Percentiles rank a stretch among this genome's conserved stretches.
Conservation (phyloP, 2,797 vertebrate species). For the Prunella strophiata region DNA sequence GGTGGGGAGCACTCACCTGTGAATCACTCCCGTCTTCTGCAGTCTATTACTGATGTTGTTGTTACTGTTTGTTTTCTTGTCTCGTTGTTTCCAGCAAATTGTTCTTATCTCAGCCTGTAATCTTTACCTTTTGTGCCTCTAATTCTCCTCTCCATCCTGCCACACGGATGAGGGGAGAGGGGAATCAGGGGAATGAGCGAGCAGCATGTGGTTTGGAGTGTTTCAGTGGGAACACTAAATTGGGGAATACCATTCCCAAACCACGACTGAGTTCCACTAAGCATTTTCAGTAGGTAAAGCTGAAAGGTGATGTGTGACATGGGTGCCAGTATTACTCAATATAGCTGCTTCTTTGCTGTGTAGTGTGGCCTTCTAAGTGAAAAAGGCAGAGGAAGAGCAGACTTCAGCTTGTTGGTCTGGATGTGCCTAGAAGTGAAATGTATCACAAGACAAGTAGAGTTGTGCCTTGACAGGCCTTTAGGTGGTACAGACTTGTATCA, state of each 20-base stretch:
- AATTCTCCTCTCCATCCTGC: neutral
- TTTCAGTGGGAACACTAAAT: neutral
- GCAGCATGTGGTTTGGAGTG: rapidly evolving
- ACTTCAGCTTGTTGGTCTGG: neutral
- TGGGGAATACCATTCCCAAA: neutral
- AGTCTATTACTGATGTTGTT: neutral
- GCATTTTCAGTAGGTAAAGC: neutral
- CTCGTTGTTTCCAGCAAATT: neutral
- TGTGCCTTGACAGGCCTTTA: neutral
- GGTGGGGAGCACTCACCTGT: neutral
- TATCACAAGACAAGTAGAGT: neutral
- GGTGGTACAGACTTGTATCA: neutral
- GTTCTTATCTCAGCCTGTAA: rapidly evolving
- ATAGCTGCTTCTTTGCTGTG: neutral
- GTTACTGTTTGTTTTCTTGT: neutral
- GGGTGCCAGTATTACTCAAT: neutral
- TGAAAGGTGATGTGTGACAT: neutral
- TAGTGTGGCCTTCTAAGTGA: neutral
- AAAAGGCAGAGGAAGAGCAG: neutral
- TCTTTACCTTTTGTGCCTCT: neutral
- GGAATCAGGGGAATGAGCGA: rapidly evolving
- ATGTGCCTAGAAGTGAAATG: neutral
- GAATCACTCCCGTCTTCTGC: neutral
- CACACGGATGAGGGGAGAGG: neutral
- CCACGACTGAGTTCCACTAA: neutral